Evolutionary conservation across 2,888 invertebrate species (phyloP).

Genomic region (Lithodes maja): DNA sequence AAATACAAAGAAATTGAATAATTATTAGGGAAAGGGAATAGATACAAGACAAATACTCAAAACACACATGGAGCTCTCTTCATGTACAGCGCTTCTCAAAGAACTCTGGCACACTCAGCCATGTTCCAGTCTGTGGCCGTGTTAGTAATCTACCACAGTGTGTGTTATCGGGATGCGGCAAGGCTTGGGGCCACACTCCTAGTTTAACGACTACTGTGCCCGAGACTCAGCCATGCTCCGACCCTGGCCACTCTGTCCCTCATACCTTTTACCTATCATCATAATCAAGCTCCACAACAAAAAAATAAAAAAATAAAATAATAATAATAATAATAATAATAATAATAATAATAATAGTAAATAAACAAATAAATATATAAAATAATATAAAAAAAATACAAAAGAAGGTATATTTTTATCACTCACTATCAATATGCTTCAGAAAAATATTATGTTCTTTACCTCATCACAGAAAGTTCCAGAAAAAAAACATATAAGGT

Average conservation of each 20-base stretch:
- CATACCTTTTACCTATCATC: constrained; percentile 14
- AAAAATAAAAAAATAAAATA: too few species aligned
- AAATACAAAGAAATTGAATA: background rate
- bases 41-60: background rate
- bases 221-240: background rate
- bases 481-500: too few species aligned
- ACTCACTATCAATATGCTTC: too few species aligned
- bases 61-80: background rate
- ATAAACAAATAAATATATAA: too few species aligned
- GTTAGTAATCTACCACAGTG: background rate
- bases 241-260: background rate
- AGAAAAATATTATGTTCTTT: too few species aligned
- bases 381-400: too few species aligned
- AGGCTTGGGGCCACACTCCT: background rate
- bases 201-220: background rate
- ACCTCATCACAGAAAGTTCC: too few species aligned
- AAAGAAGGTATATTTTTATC: too few species aligned
- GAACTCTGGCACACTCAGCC: background rate
- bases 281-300: background rate
- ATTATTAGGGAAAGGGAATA: background rate
- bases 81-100: constrained; percentile 6
- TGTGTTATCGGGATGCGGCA: background rate
- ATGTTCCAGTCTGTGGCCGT: background rate
- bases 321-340: too few species aligned
- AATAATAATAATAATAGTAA: too few species aligned